Evolutionary conservation across 2,888 invertebrate species (phyloP).

Genomic region (Aphidius colemani): DNA sequence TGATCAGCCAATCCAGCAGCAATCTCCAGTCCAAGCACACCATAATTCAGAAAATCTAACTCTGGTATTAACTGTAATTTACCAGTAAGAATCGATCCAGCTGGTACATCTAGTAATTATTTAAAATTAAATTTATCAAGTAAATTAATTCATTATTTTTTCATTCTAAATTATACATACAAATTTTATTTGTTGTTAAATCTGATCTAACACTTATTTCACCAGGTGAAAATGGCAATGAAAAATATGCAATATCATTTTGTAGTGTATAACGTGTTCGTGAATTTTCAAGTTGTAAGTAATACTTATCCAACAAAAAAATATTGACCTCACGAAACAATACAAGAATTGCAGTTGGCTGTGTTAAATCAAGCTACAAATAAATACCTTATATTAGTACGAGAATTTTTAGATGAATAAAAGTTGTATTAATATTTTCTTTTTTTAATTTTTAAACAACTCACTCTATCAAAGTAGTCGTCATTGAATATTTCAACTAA

Average conservation of each 20-base stretch:
- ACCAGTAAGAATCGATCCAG: slow-evolving; percentile 28
- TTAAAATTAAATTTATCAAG: too few species aligned
- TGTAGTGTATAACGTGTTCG: slow-evolving; percentile 6
- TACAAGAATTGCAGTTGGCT: slow-evolving; percentile 34
- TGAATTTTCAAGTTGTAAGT: slow-evolving; percentile 33
- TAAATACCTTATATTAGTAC: background rate
- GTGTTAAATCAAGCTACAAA: slow-evolving; percentile 34
- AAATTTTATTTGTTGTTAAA: slow-evolving; percentile 33
- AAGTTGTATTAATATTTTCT: slow-evolving; percentile 4
- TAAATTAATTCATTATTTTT: background rate
- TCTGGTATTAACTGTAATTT: slow-evolving; percentile 26
- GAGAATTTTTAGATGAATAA: background rate
- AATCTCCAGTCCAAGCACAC: slow-evolving; percentile 35
- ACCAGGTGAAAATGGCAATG: slow-evolving; percentile 28
- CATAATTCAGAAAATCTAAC: slow-evolving; percentile 34
- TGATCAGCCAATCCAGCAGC: slow-evolving; percentile 34
- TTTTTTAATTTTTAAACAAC: slow-evolving; percentile 12
- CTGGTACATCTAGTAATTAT: slow-evolving; percentile 33
- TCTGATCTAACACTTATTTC: slow-evolving; percentile 33
- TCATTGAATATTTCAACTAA: slow-evolving; percentile 35
- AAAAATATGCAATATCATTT: slow-evolving; percentile 21
- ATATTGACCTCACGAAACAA: slow-evolving; percentile 35
- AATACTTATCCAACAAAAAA: slow-evolving; percentile 37
- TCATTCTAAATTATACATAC: slow-evolving; percentile 25
- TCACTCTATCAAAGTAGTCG: slow-evolving; percentile 35